These are phyloP conservation scores for Chionomys nivalis DNA, from an alignment of 2,113 vertebrate genomes.

Conservation along the genomic window DNA sequence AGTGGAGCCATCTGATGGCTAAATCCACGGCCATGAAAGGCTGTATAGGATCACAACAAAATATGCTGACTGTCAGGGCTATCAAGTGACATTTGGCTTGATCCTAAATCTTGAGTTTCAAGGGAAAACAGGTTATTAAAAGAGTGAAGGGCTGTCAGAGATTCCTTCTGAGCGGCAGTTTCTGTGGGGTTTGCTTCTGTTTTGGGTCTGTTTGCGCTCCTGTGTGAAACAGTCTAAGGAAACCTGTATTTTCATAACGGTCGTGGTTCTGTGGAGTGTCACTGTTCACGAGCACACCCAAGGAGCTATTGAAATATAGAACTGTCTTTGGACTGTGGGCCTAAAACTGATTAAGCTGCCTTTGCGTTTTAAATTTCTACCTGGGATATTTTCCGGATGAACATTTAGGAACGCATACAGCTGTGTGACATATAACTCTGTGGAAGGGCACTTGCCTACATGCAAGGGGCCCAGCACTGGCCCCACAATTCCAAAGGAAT, in stretches of 20 bases:
- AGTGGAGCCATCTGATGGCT: not conserved
- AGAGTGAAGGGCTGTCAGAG: not conserved
- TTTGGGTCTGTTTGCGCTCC: conserved; percentile 9
- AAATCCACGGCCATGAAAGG: not conserved
- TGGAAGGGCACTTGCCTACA: not conserved
- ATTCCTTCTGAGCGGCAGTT: not conserved
- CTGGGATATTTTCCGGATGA: not conserved
- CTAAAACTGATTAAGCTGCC: not conserved
- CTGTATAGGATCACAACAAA: not conserved
- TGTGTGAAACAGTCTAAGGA: not conserved
- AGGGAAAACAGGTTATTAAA: not conserved
- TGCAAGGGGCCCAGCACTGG: not conserved
- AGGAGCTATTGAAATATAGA: not conserved
- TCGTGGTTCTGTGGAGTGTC: conserved; percentile 53
- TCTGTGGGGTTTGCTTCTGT: not conserved
- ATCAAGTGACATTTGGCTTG: not conserved
- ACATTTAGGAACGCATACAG: not conserved
- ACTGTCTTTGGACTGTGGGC: not conserved
- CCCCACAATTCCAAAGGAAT: too few relatives aligned
- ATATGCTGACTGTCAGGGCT: not conserved
- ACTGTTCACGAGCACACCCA: not conserved
- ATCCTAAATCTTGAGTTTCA: not conserved
- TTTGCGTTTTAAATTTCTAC: not conserved
- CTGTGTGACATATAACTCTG: not conserved
- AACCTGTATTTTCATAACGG: not conserved